phyloP scores from a whole-genome alignment of 2,113 vertebrate genomes.

The Etheostoma spectabile region DNA sequence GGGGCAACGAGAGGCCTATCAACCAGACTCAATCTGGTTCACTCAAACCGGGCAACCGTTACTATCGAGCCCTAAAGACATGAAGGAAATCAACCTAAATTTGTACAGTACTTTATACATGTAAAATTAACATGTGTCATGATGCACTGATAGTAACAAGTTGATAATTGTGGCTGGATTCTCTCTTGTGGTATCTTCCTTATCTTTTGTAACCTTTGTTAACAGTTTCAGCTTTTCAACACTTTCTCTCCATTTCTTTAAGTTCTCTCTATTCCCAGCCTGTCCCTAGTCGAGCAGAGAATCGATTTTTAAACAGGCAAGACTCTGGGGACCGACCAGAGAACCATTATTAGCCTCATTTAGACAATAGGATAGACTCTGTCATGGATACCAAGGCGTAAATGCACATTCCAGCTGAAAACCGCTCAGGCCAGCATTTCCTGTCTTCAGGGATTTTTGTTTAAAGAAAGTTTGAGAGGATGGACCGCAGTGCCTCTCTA shows the following conservation, averaged over 20 bases:
- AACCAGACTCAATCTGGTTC: too few species aligned
- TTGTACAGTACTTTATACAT: too few species aligned
- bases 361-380: conserved; percentile 78
- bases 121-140: background rate
- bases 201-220: conserved; percentile 51
- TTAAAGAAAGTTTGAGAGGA: conserved; percentile 57
- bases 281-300: conserved; percentile 77
- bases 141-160: background rate
- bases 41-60: too few species aligned
- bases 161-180: conserved; percentile 21
- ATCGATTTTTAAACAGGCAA: conserved; percentile 81
- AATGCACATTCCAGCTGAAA: conserved; percentile 72
- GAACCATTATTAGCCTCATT: conserved; percentile 81
- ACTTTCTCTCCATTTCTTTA: conserved; percentile 60
- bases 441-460: conserved; percentile 63
- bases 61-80: too few species aligned
- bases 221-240: background rate
- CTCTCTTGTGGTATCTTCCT: conserved; percentile 11
- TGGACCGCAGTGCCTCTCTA: conserved; percentile 36
- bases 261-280: conserved; percentile 63
- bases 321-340: conserved; percentile 72
- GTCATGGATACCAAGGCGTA: conserved; percentile 71
- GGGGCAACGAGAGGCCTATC: too few species aligned
- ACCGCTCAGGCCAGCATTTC: conserved; percentile 74
- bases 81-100: background rate